phyloP scores from a whole-genome alignment of 2,113 vertebrate genomes.

The Shinisaurus crocodilurus region DNA sequence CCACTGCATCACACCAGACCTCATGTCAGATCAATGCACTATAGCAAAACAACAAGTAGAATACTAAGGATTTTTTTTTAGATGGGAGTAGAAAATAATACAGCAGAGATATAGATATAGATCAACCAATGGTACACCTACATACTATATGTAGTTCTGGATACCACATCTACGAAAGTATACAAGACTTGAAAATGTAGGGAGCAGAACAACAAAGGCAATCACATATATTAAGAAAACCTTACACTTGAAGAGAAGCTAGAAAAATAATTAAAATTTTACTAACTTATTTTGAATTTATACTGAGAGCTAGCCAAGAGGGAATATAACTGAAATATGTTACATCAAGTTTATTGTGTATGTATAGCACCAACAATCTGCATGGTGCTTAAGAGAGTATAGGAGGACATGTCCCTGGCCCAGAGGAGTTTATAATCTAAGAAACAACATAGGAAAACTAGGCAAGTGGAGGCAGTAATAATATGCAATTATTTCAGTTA shows the following conservation, averaged over 20 bases:
- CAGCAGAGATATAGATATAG: not conserved
- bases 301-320: not conserved
- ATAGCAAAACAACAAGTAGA: not conserved
- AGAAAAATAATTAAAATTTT: not conserved
- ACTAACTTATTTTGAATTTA: not conserved
- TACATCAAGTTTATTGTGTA: not conserved
- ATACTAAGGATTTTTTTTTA: not conserved
- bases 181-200: not conserved
- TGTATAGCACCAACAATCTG: not conserved
- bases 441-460: not conserved
- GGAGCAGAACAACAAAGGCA: not conserved
- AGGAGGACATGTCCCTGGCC: not conserved
- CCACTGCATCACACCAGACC: not conserved
- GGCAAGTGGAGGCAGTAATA: not conserved
- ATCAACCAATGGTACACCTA: not conserved
- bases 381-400: not conserved
- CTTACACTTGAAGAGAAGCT: not conserved
- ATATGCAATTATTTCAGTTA: not conserved
- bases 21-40: not conserved
- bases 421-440: not conserved
- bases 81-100: too few relatives aligned
- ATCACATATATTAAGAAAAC: not conserved
- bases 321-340: not conserved
- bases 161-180: not conserved
- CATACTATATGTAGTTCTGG: not conserved